These are phyloP conservation scores for Plusia festucae DNA, from an alignment of 2,888 invertebrate species.

Conservation along the genomic window DNA sequence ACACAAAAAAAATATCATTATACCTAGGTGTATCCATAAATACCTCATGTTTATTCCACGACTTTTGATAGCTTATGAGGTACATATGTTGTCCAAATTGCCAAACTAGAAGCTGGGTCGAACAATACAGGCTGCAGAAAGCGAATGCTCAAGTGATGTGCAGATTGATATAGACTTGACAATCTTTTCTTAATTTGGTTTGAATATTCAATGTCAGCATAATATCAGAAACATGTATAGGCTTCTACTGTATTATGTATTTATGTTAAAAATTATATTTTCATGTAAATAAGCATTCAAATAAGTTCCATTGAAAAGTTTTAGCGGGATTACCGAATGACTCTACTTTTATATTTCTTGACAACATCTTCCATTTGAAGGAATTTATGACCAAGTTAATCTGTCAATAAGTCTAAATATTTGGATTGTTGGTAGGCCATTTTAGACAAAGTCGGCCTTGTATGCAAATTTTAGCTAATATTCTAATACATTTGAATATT, in stretches of 20 bases:
- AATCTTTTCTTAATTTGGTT: too few relatives aligned
- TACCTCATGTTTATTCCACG: too few relatives aligned
- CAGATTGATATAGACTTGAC: too few relatives aligned
- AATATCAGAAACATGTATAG: not conserved
- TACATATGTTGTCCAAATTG: too few relatives aligned
- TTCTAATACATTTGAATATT: not conserved
- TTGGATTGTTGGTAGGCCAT: not conserved
- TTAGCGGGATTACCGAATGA: slow-evolving; percentile 20
- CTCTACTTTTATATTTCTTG: not conserved
- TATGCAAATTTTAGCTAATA: not conserved
- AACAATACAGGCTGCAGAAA: too few relatives aligned
- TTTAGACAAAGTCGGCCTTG: not conserved
- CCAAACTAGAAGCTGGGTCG: too few relatives aligned
- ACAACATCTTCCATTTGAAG: not conserved
- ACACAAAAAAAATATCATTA: too few relatives aligned
- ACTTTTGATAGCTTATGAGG: too few relatives aligned
- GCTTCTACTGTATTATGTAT: not conserved
- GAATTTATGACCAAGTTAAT: not conserved
- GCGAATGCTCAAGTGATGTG: too few relatives aligned
- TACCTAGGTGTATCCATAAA: too few relatives aligned
- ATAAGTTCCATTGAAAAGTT: not conserved
- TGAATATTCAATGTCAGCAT: not conserved
- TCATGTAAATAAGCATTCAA: slow-evolving; percentile 19
- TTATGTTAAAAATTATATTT: slow-evolving; percentile 27
- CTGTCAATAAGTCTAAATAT: slow-evolving; percentile 1